These are phyloP conservation scores for Lagenorhynchus albirostris DNA, from an alignment of 2,113 vertebrate genomes.

Conservation along the genomic window DNA sequence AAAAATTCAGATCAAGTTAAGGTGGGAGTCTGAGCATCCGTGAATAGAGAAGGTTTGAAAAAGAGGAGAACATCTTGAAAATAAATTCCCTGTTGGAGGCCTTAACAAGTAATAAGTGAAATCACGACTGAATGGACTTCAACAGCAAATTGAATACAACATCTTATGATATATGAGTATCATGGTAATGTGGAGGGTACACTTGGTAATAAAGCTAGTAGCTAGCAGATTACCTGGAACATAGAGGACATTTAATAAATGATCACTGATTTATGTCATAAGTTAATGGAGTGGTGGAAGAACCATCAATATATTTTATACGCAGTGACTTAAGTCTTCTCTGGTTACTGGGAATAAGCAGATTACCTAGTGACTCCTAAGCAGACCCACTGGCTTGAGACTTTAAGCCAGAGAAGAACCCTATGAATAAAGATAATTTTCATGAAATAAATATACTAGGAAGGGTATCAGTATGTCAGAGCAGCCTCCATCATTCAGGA, in stretches of 20 bases:
- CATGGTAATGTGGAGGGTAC: background rate
- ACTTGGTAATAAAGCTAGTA: background rate
- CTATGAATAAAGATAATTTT: background rate
- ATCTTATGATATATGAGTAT: background rate
- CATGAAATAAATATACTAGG: background rate
- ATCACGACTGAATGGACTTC: background rate
- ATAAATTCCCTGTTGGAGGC: fast-evolving
- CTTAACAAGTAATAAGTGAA: background rate
- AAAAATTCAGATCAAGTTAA: background rate
- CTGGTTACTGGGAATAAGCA: background rate
- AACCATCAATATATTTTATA: background rate
- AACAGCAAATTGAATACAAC: background rate
- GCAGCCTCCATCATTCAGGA: background rate
- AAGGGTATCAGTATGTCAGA: background rate
- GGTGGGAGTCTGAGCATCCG: background rate
- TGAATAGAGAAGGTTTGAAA: background rate
- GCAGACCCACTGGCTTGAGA: background rate
- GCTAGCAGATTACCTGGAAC: background rate
- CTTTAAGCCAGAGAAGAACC: background rate
- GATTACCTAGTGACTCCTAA: background rate
- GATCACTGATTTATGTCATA: background rate
- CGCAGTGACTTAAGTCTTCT: background rate
- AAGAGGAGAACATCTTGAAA: background rate
- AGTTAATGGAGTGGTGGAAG: background rate
- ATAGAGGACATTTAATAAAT: background rate